These are phyloP conservation scores for Oncorhynchus gorbuscha DNA, from an alignment of 2,113 vertebrate species.

Conservation along the genomic window DNA sequence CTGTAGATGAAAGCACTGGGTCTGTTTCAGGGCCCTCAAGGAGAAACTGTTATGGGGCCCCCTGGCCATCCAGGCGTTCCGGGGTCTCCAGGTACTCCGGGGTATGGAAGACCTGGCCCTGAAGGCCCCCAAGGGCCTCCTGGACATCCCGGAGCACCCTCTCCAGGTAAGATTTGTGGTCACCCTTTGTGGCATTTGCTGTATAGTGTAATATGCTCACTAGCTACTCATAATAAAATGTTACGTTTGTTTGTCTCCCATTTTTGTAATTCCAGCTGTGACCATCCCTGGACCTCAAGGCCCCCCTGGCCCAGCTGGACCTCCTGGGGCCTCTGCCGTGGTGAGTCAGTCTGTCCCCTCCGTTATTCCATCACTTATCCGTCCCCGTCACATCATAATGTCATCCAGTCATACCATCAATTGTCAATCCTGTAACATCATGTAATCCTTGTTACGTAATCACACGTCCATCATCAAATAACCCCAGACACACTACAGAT, in stretches of 20 bases:
- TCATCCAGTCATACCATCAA: too few relatives aligned
- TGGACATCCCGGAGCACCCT: constrained; percentile 70
- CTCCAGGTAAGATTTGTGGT: constrained; percentile 68
- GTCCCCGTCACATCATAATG: too few relatives aligned
- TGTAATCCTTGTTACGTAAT: neutral
- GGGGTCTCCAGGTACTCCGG: constrained; percentile 84
- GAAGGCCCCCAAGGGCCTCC: constrained; percentile 77
- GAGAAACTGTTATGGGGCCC: constrained; percentile 81
- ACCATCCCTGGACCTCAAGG: constrained; percentile 84
- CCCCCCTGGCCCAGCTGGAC: constrained; percentile 86
- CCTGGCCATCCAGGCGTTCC: constrained; percentile 82
- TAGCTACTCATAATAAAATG: neutral
- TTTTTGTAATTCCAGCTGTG: constrained; percentile 64
- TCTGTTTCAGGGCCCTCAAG: constrained; percentile 85
- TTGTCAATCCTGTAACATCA: too few relatives aligned
- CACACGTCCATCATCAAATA: too few relatives aligned
- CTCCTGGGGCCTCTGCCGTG: constrained; percentile 77
- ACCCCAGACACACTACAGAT: neutral
- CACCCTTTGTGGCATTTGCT: neutral
- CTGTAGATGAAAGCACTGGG: neutral
- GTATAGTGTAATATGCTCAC: neutral
- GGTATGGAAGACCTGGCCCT: constrained; percentile 82
- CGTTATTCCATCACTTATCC: neutral
- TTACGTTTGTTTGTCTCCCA: constrained; percentile 13
- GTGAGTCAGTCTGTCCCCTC: constrained; percentile 68